phyloP scores from a whole-genome alignment of 2,797 vertebrate species.

The Nothura maculosa region DNA sequence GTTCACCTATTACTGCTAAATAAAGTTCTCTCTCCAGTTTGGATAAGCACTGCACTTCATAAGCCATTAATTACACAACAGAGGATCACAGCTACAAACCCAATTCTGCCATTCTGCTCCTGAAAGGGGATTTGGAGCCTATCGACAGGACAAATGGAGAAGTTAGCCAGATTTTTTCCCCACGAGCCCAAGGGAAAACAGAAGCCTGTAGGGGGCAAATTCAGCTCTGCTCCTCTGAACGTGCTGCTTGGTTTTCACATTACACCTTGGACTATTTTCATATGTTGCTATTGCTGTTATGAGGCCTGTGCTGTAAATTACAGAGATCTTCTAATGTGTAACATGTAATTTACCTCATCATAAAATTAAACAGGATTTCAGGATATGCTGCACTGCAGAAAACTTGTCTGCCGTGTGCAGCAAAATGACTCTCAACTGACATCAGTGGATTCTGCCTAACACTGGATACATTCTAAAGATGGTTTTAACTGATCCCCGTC shows the following conservation, averaged over 20 bases:
- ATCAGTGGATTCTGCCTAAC: background rate
- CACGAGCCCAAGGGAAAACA: background rate
- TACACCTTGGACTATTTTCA: background rate
- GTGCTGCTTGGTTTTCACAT: background rate
- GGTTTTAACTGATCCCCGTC: background rate
- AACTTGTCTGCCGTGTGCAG: background rate
- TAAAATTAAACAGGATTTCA: background rate
- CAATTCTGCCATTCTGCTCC: background rate
- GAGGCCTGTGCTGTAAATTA: background rate
- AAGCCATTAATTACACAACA: background rate
- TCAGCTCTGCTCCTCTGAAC: background rate
- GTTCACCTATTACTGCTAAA: slow-evolving; percentile 15
- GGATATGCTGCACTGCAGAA: background rate
- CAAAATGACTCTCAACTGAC: background rate
- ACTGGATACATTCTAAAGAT: background rate
- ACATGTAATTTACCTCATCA: background rate
- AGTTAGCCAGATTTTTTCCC: background rate
- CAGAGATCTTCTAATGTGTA: background rate
- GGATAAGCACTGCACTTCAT: background rate
- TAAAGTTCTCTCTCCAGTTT: background rate
- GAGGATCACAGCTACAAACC: background rate
- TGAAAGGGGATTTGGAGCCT: background rate
- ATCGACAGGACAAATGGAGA: background rate
- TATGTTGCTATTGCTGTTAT: background rate
- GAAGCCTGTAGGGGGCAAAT: background rate